phyloP scores from a whole-genome alignment of 2,888 invertebrate genomes.

The Ecliptopera silaceata region DNA sequence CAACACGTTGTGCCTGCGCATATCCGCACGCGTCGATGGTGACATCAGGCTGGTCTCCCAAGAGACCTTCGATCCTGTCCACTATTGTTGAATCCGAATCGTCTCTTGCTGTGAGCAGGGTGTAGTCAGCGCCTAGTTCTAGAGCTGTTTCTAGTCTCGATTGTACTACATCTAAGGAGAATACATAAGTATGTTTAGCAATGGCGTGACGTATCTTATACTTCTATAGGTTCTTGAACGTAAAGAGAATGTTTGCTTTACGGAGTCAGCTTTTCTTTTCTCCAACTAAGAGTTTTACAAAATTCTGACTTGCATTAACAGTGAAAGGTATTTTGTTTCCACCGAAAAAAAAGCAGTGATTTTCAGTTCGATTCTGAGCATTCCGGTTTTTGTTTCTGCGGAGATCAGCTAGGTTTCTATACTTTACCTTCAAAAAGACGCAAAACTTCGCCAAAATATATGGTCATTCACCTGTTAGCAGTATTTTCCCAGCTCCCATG shows the following conservation, averaged over 20 bases:
- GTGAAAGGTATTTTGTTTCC: too few species aligned
- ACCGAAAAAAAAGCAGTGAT: too few species aligned
- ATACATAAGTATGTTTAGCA: background rate
- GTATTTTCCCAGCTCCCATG: slow-evolving; percentile 91
- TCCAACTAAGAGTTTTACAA: too few species aligned
- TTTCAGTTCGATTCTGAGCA: too few species aligned
- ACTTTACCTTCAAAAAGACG: too few species aligned
- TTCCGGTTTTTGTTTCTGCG: too few species aligned
- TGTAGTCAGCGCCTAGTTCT: slow-evolving; percentile 88
- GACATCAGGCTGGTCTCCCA: slow-evolving; percentile 86
- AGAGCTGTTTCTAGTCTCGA: slow-evolving; percentile 88
- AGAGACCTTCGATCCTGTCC: slow-evolving; percentile 77
- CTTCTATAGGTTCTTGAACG: too few species aligned
- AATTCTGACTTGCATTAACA: too few species aligned
- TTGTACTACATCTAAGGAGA: slow-evolving; percentile 84
- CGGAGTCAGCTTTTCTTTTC: too few species aligned
- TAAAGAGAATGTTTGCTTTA: too few species aligned
- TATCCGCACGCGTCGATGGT: slow-evolving; percentile 95
- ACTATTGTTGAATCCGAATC: slow-evolving; percentile 82
- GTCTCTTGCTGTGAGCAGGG: slow-evolving; percentile 79
- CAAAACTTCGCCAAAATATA: too few species aligned
- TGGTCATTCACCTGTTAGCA: slow-evolving; percentile 86
- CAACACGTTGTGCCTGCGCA: slow-evolving; percentile 88
- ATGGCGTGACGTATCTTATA: background rate
- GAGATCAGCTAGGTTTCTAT: too few species aligned